Conservation (phyloP, 2,888 invertebrate species). For the Drosophila nr. fundita region DNA sequence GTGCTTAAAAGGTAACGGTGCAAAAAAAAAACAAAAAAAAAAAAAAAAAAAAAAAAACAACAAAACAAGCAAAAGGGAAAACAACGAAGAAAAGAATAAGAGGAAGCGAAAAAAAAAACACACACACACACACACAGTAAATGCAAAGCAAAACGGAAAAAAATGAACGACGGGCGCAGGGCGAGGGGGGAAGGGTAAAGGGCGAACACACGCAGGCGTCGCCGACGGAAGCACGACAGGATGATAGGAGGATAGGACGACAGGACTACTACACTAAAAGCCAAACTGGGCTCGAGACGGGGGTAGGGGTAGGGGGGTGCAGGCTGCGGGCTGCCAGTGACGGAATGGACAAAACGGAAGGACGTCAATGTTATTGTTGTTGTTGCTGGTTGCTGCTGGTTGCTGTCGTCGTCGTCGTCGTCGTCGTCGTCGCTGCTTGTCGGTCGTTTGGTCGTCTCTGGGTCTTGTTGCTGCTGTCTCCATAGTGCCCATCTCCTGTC, state of each 20-base stretch:
- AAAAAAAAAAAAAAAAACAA: constrained; percentile 4
- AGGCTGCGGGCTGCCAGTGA: constrained; percentile 4
- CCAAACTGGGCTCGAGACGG: not conserved
- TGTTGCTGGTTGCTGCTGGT: not conserved
- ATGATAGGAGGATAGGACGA: not conserved
- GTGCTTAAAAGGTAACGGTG: constrained; percentile 58
- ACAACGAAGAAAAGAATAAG: constrained; percentile 8
- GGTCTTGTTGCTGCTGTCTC: constrained; percentile 26
- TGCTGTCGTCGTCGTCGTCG: not conserved
- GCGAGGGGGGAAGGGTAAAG: not conserved
- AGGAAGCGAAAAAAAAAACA: constrained; percentile 10
- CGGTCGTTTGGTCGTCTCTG: constrained; percentile 26
- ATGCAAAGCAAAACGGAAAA: constrained; percentile 18
- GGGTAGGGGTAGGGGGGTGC: not conserved
- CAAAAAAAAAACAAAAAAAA: constrained; percentile 4
- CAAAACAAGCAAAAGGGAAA: constrained; percentile 2
- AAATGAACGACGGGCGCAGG: not conserved
- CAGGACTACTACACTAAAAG: not conserved
- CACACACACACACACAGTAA: not conserved
- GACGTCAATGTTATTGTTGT: constrained; percentile 30
- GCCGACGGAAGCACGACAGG: constrained; percentile 34
- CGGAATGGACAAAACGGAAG: constrained; percentile 51
- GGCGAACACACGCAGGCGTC: constrained; percentile 52
- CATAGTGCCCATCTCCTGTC: not conserved
- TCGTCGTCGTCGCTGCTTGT: not conserved